A percentile compares a stretch with the other conserved stretches of the same genome.
These are phyloP conservation scores for Myotis yumanensis DNA, from an alignment of 2,113 vertebrate species.

Conservation along the genomic window DNA sequence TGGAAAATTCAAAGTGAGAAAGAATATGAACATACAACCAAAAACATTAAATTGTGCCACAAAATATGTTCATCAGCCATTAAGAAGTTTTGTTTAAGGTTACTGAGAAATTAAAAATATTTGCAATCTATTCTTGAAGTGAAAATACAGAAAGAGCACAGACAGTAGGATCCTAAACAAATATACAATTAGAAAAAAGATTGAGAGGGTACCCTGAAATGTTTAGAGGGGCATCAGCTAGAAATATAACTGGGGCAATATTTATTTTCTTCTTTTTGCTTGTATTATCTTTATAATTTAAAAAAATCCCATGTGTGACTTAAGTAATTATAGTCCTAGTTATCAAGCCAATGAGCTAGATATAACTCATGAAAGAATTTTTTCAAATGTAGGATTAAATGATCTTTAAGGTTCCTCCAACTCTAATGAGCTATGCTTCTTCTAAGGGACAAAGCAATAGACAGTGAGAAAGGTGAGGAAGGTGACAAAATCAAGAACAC, in stretches of 20 bases:
- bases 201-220: background rate
- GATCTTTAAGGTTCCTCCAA: background rate
- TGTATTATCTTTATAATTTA: slow-evolving; percentile 2
- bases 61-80: background rate
- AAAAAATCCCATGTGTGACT: background rate
- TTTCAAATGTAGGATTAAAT: background rate
- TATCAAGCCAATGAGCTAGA: slow-evolving; percentile 13
- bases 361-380: background rate
- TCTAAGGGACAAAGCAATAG: background rate
- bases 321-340: background rate
- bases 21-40: background rate
- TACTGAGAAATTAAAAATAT: background rate
- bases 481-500: background rate
- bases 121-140: background rate
- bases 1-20: slow-evolving; percentile 48
- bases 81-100: background rate
- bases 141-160: background rate
- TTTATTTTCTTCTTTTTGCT: background rate
- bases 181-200: background rate
- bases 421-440: background rate
- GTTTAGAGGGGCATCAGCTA: background rate
- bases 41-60: background rate
- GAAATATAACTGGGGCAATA: background rate
- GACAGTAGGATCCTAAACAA: background rate
- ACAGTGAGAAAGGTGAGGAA: background rate